Evolutionary conservation across 1,140 invertebrate genomes (phyloP).

Genomic region (Anadara kagoshimensis): DNA sequence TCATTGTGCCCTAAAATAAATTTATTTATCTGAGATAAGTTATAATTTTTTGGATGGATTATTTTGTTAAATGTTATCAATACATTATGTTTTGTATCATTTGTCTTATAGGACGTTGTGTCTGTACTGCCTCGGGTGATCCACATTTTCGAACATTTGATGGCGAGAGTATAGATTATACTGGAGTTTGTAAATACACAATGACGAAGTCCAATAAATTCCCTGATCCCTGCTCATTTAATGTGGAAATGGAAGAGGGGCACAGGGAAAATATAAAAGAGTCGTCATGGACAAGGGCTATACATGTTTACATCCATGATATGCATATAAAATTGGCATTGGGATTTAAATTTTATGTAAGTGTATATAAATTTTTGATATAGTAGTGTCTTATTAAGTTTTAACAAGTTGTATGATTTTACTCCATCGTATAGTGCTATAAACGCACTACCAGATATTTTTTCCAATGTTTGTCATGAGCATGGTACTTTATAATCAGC

Average conservation of each 20-base stretch:
- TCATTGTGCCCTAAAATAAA: background rate
- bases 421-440: no score
- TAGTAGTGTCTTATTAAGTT: no score
- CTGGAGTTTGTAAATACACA: constrained; percentile 70
- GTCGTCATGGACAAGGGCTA: background rate
- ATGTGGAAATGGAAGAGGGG: constrained; percentile 23
- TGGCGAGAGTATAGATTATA: constrained; percentile 91
- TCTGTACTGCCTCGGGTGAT: constrained; percentile 92
- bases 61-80: no score
- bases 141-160: constrained; percentile 95
- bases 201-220: constrained; percentile 59
- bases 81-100: background rate
- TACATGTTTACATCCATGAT: constrained; percentile 9
- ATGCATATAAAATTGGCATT: constrained; percentile 2
- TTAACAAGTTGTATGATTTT: no score
- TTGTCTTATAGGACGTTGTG: constrained; percentile 76
- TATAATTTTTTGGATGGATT: background rate
- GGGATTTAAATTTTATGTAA: constrained; percentile 19
- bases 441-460: no score
- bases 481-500: no score
- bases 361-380: background rate
- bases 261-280: background rate
- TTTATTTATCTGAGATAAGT: background rate
- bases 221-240: constrained; percentile 21
- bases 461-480: no score